Evolutionary conservation across 2,113 vertebrate genomes (phyloP).

Genomic region (Glaucidium brasilianum): DNA sequence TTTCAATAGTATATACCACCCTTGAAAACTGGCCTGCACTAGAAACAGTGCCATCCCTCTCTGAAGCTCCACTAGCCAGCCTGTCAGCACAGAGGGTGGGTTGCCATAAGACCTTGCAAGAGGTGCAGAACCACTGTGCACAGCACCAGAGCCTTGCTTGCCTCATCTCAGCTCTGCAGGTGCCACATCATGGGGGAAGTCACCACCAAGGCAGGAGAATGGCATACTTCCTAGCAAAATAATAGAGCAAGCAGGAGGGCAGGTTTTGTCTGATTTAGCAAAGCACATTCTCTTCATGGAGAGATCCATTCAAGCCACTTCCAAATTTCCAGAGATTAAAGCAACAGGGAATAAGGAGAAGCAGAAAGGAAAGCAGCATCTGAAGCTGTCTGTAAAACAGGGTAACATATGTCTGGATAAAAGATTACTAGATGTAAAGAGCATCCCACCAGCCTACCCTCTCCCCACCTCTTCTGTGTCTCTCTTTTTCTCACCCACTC

Average conservation of each 20-base stretch:
- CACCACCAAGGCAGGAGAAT: not conserved
- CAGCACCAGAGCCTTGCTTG: not conserved
- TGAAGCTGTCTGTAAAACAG: not conserved
- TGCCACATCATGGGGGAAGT: not conserved
- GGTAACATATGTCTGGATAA: not conserved
- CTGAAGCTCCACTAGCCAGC: not conserved
- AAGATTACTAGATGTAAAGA: not conserved
- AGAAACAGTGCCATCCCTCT: not conserved
- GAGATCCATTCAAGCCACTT: not conserved
- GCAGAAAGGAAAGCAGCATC: not conserved
- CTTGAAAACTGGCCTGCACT: not conserved
- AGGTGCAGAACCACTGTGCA: fast-evolving
- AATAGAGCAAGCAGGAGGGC: not conserved
- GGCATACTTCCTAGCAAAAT: not conserved
- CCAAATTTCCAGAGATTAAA: not conserved
- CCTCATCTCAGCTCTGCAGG: not conserved
- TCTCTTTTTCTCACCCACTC: not conserved
- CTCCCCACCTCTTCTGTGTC: not conserved
- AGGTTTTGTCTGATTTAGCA: not conserved
- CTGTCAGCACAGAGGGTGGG: not conserved
- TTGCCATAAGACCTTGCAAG: not conserved
- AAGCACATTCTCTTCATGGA: not conserved
- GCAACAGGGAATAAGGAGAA: not conserved
- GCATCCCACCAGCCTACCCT: not conserved
- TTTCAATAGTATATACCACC: not conserved